phyloP scores from a whole-genome alignment of 2,888 invertebrate species.

The Metallyticus violacea region DNA sequence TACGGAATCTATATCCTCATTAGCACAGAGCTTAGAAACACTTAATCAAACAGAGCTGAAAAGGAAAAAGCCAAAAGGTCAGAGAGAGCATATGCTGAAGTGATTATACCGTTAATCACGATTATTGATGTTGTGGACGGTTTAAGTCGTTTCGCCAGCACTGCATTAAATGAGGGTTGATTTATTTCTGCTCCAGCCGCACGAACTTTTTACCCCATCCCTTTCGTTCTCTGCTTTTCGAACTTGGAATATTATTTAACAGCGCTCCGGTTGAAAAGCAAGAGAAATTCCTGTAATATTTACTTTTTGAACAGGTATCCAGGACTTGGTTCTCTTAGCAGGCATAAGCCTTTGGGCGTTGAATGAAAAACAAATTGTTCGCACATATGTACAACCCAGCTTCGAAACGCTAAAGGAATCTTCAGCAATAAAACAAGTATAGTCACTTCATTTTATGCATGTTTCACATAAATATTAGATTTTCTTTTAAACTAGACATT shows the following conservation, averaged over 20 bases:
- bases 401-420: too few relatives aligned
- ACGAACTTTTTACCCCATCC: neutral
- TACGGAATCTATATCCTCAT: neutral
- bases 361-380: neutral
- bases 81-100: neutral
- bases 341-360: neutral
- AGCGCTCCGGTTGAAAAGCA: neutral
- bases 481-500: too few relatives aligned
- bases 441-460: too few relatives aligned
- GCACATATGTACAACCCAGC: neutral
- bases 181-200: neutral
- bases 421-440: too few relatives aligned
- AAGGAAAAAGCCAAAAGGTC: neutral
- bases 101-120: neutral
- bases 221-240: neutral
- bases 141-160: neutral
- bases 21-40: neutral
- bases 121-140: neutral
- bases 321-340: neutral
- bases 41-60: neutral
- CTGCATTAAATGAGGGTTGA: constrained; percentile 1
- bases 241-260: neutral
- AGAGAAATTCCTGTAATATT: neutral
- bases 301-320: neutral
- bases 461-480: too few relatives aligned